Conservation (phyloP, 2,888 invertebrate species). For the Eupelmus urozonus region DNA sequence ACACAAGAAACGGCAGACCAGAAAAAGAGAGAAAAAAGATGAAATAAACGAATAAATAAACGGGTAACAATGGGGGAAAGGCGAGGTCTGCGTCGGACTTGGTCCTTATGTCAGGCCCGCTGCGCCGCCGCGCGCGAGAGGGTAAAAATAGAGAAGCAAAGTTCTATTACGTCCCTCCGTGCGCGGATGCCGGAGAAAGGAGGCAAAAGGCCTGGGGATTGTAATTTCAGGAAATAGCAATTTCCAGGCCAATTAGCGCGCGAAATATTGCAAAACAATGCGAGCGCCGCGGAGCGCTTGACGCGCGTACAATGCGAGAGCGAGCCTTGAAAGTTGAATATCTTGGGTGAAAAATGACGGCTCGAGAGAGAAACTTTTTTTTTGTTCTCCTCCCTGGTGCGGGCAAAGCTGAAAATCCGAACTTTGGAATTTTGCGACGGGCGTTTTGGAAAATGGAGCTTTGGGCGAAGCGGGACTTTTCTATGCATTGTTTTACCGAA, state of each 20-base stretch:
- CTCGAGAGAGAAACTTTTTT: neutral
- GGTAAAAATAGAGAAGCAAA: constrained; percentile 25
- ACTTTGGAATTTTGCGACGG: too few relatives aligned
- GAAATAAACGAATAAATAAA: constrained; percentile 22
- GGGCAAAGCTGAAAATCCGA: too few relatives aligned
- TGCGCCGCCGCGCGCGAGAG: neutral
- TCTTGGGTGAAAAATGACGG: constrained; percentile 1
- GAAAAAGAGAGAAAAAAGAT: neutral
- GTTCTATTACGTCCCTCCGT: constrained; percentile 26
- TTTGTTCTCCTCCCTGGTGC: too few relatives aligned
- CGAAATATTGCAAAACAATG: constrained; percentile 72
- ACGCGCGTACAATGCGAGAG: constrained; percentile 64
- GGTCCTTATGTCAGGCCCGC: neutral
- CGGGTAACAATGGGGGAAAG: neutral
- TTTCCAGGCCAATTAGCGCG: constrained; percentile 73
- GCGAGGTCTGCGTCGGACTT: neutral
- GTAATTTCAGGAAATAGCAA: constrained; percentile 70
- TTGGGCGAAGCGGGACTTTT: too few relatives aligned
- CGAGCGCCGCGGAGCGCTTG: constrained; percentile 62
- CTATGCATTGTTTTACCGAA: too few relatives aligned
- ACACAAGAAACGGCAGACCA: neutral
- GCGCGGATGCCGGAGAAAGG: neutral
- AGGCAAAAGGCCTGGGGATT: constrained; percentile 40
- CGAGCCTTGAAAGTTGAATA: constrained; percentile 44
- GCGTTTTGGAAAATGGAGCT: too few relatives aligned